Evolutionary conservation across 2,797 vertebrate genomes (phyloP), one percentile per base, ranked within the genome.

Genomic region (Lateolabrax maculatus): DNA sequence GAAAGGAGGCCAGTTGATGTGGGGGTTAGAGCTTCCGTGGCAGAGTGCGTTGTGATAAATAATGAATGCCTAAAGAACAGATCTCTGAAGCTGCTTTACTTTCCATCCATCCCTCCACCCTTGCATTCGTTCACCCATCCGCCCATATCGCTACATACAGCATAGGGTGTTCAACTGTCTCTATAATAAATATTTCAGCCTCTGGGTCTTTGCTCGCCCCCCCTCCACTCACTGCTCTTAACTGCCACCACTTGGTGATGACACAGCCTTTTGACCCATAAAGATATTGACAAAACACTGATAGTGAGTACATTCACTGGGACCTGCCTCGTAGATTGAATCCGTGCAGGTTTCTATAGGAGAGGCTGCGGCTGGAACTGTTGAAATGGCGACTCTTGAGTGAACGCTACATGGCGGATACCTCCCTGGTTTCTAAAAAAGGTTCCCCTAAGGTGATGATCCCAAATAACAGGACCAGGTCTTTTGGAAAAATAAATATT

Each of bases 1-100:
- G 87, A 94, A 95, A 95, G 85, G 93, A 95, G 95, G 94, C 91
- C 94, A 95, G 95, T 94, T 95, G 93, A 94, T 87, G 75, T 82
- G 93, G 89, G 93, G 92, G 86, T 93, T 90, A 79, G 77, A 88
- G 92, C 90, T 83, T 90, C 81, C 68, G 78, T 85, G 89, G 87
- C 87, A 91, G 88, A 93, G 90, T 89, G 91, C 16, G 82, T 87
- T 77, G 78, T 85, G 67, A 90, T 94, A 94, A 95, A 95, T 95
- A 92, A 95, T 95, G 86, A 91, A 95, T 93, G 90, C 82, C 87
- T 87, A 84, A 92, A 90, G 90, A 92, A 94, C 81, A 86, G 87
- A 94, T 94, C 90, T 92, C 81, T 72, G 68, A 85, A 85, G 88
- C 85, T 85, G 79, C 86, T 77, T 88, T 67, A 85, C 83, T 88